These are phyloP conservation scores for Leptatherina wallacei DNA, from an alignment of 2,797 vertebrate genomes.

Conservation along the genomic window DNA sequence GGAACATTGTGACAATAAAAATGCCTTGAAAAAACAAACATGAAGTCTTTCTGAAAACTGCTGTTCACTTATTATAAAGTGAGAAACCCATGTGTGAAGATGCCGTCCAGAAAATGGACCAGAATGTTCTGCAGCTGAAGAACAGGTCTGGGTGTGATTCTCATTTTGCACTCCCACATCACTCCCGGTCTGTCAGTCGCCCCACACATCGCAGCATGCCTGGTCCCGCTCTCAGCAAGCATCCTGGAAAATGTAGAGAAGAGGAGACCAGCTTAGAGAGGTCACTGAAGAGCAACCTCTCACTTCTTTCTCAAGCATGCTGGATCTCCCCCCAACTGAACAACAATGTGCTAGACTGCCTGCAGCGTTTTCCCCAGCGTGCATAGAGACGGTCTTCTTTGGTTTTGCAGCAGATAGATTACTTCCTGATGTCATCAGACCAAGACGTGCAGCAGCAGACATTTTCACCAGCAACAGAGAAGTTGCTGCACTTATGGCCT, in stretches of 20 bases:
- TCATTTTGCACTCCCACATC: constrained; percentile 16
- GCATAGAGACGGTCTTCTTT: constrained; percentile 41
- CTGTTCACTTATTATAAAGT: background rate
- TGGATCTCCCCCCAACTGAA: background rate
- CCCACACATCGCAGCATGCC: background rate
- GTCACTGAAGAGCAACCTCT: background rate
- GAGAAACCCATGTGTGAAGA: background rate
- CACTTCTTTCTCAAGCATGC: background rate
- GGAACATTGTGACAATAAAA: background rate
- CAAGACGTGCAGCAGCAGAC: constrained; percentile 39
- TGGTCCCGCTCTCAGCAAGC: background rate
- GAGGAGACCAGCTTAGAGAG: background rate
- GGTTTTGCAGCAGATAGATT: constrained; percentile 55
- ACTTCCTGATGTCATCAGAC: constrained; percentile 67
- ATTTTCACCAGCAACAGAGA: constrained; percentile 33
- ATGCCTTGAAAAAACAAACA: background rate
- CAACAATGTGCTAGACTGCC: background rate
- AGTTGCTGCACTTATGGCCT: constrained; percentile 26
- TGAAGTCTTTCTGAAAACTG: background rate
- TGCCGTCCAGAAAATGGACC: background rate
- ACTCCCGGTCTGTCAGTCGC: constrained; percentile 4
- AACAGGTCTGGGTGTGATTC: background rate
- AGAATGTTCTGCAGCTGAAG: constrained; percentile 17
- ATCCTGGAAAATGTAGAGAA: constrained; percentile 21
- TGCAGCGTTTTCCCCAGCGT: constrained; percentile 53